Base-by-base conservation (phyloP, 2,888 invertebrate genomes). In the Sphaeridia pumilis region DNA sequence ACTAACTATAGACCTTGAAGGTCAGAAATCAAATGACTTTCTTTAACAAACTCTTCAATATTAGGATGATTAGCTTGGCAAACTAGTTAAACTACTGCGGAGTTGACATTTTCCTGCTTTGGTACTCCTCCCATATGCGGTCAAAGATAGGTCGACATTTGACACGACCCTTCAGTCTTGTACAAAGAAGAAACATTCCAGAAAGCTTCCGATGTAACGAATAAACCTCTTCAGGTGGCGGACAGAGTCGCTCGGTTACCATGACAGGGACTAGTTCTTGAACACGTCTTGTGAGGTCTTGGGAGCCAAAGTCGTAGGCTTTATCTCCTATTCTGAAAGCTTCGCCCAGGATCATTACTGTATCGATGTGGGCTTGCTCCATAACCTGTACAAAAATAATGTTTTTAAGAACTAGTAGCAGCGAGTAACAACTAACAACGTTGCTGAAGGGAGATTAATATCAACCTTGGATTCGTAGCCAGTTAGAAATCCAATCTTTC, bases 151-250 rank as follows among this genome's bases (percentile, higher is more conserved):
- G 77, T 27, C 83, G 76, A 68, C 93, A 93, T 65, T 84, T 79
- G 66, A 95, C 78, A 65, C 79, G 78, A 1, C 87, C 82, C 66
- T 82, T 79, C 48, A 97, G 76, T 67, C 90, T 92, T 0, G 90
- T 79, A 49, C 64, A 65, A 1, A 65, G 49, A 25, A 65, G 50
- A 56, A 63, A 65, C 34, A 65, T 59, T 0, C 98, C 98, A 0
- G 97, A 90, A 44, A 98, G 76, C 73, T 98, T 98, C 54, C 97
- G 78, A 70, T 99, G 98, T 21, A 98, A 75, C 0, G 97, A 97
- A 73, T 98, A 98, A 63, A 93, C 89, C 73, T 98, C 97, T 71
- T 97, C 95, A 0, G 98, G 98, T 0, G 98, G 98, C 1, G 98
- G 93, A 56, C 92, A 90, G 2, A 98, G 77, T 22, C 97, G 77